These are phyloP conservation scores for Cepphus grylle DNA, from an alignment of 2,113 vertebrate species.

Conservation along the genomic window DNA sequence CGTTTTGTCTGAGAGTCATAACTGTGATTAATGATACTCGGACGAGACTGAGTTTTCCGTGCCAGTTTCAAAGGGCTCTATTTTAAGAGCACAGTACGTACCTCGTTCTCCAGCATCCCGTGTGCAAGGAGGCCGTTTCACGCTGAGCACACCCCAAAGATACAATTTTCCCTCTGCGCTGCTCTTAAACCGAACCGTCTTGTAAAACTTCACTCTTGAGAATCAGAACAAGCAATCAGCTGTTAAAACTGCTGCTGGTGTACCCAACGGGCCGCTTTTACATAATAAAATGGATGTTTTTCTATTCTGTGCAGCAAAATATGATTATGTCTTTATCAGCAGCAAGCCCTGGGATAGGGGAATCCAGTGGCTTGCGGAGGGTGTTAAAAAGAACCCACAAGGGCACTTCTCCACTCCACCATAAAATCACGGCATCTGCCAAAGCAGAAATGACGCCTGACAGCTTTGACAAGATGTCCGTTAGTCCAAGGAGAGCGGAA, in stretches of 20 bases:
- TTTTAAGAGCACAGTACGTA: neutral
- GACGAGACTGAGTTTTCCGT: neutral
- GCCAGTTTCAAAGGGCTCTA: slow-evolving; percentile 12
- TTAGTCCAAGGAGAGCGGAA: neutral
- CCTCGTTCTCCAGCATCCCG: neutral
- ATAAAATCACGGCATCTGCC: neutral
- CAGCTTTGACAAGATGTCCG: neutral
- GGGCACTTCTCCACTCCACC: neutral
- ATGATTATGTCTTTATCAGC: neutral
- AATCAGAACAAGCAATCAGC: neutral
- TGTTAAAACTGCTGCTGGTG: neutral
- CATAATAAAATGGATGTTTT: neutral
- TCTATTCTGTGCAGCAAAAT: neutral
- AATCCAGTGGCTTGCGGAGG: neutral
- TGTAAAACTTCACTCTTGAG: neutral
- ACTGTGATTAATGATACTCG: neutral
- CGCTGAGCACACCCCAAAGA: neutral
- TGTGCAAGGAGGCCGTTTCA: neutral
- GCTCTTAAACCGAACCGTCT: neutral
- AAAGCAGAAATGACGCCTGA: neutral
- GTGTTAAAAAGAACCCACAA: neutral
- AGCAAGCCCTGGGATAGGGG: neutral
- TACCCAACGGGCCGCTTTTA: neutral
- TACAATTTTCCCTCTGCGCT: neutral
- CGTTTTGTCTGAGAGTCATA: neutral